Percentiles rank a stretch among this genome's conserved stretches.
Evolutionary conservation across 2,888 invertebrate genomes (phyloP).

Genomic region (Noctua comes): DNA sequence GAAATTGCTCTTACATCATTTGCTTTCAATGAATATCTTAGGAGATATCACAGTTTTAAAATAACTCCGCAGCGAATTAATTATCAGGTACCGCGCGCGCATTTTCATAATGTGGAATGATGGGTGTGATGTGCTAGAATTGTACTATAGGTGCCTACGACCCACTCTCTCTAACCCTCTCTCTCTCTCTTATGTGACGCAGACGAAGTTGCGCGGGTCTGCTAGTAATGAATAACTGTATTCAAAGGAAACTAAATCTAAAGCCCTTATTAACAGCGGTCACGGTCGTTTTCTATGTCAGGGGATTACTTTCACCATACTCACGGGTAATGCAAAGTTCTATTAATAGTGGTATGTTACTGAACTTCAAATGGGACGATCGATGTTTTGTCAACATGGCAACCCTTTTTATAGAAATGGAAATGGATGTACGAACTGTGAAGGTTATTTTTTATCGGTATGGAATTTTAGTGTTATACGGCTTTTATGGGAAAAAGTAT

Average conservation of each 20-base stretch:
- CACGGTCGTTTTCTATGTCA: conserved; percentile 49
- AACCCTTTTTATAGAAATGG: conserved; percentile 4
- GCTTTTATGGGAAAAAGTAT: not conserved
- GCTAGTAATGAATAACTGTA: conserved; percentile 40
- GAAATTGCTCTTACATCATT: no score
- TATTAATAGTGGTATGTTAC: conserved; percentile 50
- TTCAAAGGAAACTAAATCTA: conserved; percentile 38
- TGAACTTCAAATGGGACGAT: conserved; percentile 53
- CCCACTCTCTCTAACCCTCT: no score
- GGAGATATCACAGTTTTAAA: no score
- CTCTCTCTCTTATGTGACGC: no score
- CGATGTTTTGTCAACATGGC: conserved; percentile 31
- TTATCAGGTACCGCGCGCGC: no score
- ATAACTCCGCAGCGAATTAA: no score
- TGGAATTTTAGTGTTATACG: conserved; percentile 5
- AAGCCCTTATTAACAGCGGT: conserved; percentile 30
- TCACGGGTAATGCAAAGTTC: conserved; percentile 46
- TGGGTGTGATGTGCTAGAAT: no score
- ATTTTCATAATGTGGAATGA: no score
- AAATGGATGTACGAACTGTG: not conserved
- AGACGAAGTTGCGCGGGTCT: no score
- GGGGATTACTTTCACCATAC: conserved; percentile 57
- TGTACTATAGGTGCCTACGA: no score
- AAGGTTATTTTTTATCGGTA: not conserved
- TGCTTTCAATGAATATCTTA: no score